Evolutionary conservation across 2,113 vertebrate species (phyloP), one percentile per base, ranked within the genome.

Genomic region (Agelaius tricolor): DNA sequence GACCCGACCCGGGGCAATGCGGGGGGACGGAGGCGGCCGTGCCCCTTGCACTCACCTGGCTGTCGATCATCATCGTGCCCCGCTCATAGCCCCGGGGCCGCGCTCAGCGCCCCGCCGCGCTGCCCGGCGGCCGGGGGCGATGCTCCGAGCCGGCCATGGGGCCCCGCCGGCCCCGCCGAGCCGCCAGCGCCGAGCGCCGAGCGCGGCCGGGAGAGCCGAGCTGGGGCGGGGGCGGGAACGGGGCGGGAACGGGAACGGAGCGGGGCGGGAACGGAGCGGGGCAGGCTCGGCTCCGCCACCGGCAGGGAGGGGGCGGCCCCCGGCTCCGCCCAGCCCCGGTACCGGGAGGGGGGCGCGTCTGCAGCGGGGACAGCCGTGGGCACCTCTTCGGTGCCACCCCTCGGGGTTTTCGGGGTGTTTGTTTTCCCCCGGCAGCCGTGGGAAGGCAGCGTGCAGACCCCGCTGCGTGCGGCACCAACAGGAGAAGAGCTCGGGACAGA

Each of bases 31-130:
- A 52, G 41, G 51, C 61, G 27, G 3, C 2, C 37, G 23, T 2
- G n/a, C 21, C 20, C 33, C 15, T 41, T 30, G 1, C 33, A 7
- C 95, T 97, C 94, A 96, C 96, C 96, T 95, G 96, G 51, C 39
- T 94, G 83, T 97, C 95, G 85, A 95, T 89, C 96, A 97, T 95
- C 94, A 96, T 96, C 55, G 17, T 95, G 93, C 49, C 55, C 81
- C 89, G 66, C 77, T 43, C 96, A 96, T 93, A 52, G 72, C 89
- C 88, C 11, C 92, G 91, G 84, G 63, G 54, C 71, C 54, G 47
- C 49, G 3, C 81, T 87, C 85, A 78, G 4, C 46, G 73, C 58
- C 57, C n/a, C 57, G 17, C 68, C 62, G 69, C 57, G 51, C 67
- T 58, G 61, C 52, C 44, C 74, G 65, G 82, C 39, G 73, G 82